Evolutionary conservation across 2,113 vertebrate species (phyloP).

Genomic region (Ciconia stormi): DNA sequence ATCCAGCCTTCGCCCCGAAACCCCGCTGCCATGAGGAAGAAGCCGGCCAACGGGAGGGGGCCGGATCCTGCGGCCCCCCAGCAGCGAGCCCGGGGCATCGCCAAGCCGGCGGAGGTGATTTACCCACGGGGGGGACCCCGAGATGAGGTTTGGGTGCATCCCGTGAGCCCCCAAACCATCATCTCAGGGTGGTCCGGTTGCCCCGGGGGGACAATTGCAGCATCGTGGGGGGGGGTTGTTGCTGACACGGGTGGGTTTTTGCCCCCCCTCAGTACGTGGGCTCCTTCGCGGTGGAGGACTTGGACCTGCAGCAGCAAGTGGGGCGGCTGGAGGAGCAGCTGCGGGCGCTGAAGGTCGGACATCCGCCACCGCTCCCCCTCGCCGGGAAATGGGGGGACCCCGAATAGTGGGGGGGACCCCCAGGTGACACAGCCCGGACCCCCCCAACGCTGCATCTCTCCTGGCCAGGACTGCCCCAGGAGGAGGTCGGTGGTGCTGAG

Average conservation of each 20-base stretch:
- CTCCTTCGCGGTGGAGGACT: conserved; percentile 86
- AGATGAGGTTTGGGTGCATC: not conserved
- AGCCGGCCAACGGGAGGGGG: conserved; percentile 10
- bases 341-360: conserved; percentile 79
- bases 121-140: accelerated
- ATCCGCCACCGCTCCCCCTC: not conserved
- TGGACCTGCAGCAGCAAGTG: conserved; percentile 81
- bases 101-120: conserved; percentile 71
- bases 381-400: not conserved
- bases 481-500: conserved; percentile 82
- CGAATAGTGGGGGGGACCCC: not conserved
- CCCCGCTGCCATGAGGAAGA: conserved; percentile 66
- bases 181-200: not conserved
- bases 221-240: accelerated
- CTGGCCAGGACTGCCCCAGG: conserved; percentile 76
- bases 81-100: conserved; percentile 53
- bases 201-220: not conserved
- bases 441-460: not conserved
- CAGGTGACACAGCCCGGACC: too few species aligned
- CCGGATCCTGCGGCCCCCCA: not conserved
- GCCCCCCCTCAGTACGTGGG: conserved; percentile 84
- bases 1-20: not conserved
- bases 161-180: not conserved
- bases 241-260: not conserved
- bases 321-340: conserved; percentile 82